phyloP scores from a whole-genome alignment of 1,140 invertebrate genomes.

The Lasioglossum baleicum region DNA sequence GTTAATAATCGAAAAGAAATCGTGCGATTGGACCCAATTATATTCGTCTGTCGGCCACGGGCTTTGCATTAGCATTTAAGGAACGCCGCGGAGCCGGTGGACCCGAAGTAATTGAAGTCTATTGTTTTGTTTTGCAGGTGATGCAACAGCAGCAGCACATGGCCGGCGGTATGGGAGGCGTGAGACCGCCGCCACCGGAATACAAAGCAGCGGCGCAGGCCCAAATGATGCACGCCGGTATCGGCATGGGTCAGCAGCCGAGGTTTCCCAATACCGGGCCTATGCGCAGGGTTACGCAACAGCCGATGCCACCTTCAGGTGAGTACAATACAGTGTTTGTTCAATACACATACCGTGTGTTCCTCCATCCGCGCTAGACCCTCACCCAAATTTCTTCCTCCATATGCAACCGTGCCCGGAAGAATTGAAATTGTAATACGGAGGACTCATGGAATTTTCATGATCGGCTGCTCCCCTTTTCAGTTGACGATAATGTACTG shows the following conservation, averaged over 20 bases:
- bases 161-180: slow-evolving; percentile 74
- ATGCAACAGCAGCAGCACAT: slow-evolving; percentile 79
- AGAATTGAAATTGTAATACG: slow-evolving; percentile 7
- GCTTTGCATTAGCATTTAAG: too few relatives aligned
- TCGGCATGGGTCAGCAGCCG: slow-evolving; percentile 76
- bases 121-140: slow-evolving; percentile 72
- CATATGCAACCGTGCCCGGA: not conserved
- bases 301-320: slow-evolving; percentile 86
- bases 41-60: too few relatives aligned
- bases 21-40: too few relatives aligned
- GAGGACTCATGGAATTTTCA: not conserved
- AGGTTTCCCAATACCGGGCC: slow-evolving; percentile 80
- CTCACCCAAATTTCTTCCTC: not conserved
- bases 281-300: slow-evolving; percentile 83
- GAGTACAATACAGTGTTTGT: slow-evolving; percentile 30
- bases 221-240: slow-evolving; percentile 82
- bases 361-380: too few relatives aligned
- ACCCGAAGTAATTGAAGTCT: slow-evolving; percentile 8
- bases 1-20: too few relatives aligned
- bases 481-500: not conserved
- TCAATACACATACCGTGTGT: too few relatives aligned
- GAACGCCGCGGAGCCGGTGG: not conserved
- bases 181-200: slow-evolving; percentile 87
- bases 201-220: slow-evolving; percentile 85
- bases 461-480: not conserved